Evolutionary conservation across 2,888 invertebrate genomes (phyloP).

Genomic region (Epinotia brunnichana): DNA sequence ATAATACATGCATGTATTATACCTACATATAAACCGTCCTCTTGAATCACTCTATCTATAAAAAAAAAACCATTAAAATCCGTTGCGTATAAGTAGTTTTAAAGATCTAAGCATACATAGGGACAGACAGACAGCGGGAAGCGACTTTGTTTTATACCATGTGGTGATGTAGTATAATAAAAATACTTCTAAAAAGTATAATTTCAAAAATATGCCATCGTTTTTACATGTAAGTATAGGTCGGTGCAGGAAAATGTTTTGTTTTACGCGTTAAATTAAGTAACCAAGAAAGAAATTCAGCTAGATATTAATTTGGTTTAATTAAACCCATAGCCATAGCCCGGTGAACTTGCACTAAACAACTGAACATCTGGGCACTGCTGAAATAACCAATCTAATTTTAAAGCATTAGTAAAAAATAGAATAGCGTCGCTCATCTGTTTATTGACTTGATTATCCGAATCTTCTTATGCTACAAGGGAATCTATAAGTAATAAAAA

Average conservation of each 20-base stretch:
- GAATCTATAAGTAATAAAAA: not conserved
- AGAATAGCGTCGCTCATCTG: constrained; percentile 12
- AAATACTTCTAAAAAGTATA: no score
- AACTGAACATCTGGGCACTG: constrained; percentile 1
- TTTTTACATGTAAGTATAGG: not conserved
- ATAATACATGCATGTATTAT: no score
- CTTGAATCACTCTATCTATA: no score
- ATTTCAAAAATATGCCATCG: no score
- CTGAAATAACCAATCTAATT: constrained; percentile 16
- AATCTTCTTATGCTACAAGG: not conserved
- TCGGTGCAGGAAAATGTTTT: not conserved
- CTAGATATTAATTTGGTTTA: not conserved
- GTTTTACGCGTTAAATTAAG: not conserved
- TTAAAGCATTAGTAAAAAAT: constrained; percentile 33
- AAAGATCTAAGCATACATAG: no score
- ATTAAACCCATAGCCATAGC: not conserved
- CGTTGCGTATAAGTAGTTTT: no score
- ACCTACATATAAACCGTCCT: no score
- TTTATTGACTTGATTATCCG: constrained; percentile 13
- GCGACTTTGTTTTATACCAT: no score
- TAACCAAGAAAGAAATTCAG: not conserved
- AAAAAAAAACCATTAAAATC: no score
- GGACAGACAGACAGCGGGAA: no score
- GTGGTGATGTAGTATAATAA: no score
- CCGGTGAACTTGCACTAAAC: constrained; percentile 22